Conservation (phyloP, 2,888 invertebrate species). For the Plutella xylostella region DNA sequence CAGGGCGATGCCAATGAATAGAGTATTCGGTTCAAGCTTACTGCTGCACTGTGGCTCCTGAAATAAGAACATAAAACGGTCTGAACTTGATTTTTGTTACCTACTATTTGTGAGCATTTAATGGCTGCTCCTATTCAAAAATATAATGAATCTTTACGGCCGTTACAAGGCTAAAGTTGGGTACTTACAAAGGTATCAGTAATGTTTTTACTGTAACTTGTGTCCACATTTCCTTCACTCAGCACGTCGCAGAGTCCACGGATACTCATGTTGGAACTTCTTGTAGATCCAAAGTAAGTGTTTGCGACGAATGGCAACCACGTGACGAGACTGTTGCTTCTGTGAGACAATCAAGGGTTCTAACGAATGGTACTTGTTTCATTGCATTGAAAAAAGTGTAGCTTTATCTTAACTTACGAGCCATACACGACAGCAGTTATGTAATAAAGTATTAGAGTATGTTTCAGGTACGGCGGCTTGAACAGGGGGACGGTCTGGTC, state of each 20-base stretch:
- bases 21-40: slow-evolving; percentile 44
- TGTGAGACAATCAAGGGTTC: slow-evolving; percentile 20
- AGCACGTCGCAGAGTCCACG: slow-evolving; percentile 48
- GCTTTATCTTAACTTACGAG: slow-evolving; percentile 55
- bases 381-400: not conserved
- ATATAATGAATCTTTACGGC: not conserved
- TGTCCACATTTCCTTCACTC: not conserved
- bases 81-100: not conserved
- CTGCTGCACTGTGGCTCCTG: slow-evolving; percentile 25
- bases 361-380: not conserved
- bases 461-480: slow-evolving; percentile 57
- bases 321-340: slow-evolving; percentile 66
- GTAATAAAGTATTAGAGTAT: slow-evolving; percentile 65
- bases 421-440: slow-evolving; percentile 75
- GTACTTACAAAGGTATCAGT: too few species aligned
- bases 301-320: slow-evolving; percentile 71
- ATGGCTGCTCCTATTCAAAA: not conserved
- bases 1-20: slow-evolving; percentile 52
- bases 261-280: slow-evolving; percentile 29
- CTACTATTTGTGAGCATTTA: not conserved
- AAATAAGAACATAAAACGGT: not conserved
- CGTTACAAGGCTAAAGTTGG: not conserved
- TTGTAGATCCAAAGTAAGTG: slow-evolving; percentile 50
- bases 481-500: slow-evolving; percentile 69
- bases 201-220: not conserved